Percentiles rank a stretch among this genome's conserved stretches.
Evolutionary conservation across 2,888 invertebrate species (phyloP).

Genomic region (Eilema griseolum): DNA sequence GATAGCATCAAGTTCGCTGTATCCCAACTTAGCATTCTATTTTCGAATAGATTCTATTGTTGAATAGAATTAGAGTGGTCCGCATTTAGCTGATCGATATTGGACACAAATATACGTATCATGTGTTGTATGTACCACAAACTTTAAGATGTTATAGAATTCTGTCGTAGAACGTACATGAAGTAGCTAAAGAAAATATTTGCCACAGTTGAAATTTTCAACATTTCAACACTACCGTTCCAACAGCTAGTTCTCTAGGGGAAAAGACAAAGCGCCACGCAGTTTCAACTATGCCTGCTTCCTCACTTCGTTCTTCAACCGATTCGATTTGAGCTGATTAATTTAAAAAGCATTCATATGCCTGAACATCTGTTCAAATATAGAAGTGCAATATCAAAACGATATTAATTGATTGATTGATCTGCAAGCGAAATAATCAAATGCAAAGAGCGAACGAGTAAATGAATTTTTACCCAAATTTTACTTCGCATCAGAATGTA

Average conservation of each 20-base stretch:
- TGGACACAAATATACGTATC: neutral
- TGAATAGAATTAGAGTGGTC: neutral
- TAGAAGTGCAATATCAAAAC: neutral
- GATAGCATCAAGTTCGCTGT: neutral
- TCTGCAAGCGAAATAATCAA: neutral
- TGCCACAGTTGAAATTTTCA: neutral
- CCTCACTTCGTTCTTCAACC: neutral
- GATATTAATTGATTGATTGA: conserved; percentile 1
- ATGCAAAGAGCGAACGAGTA: neutral
- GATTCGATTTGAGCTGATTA: neutral
- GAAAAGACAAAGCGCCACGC: neutral
- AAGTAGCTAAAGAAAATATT: neutral
- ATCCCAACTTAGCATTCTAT: neutral
- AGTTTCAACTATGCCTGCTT: neutral
- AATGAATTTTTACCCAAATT: neutral
- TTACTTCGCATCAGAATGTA: neutral
- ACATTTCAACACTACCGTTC: neutral
- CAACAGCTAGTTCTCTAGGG: neutral
- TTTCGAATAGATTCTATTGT: neutral
- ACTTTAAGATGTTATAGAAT: neutral
- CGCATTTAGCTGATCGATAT: conserved; percentile 1
- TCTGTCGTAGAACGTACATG: neutral
- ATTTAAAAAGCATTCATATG: neutral
- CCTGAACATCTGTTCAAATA: neutral
- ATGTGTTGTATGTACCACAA: neutral